Evolutionary conservation across 2,888 invertebrate species (phyloP), one percentile per base, ranked within the genome.

Genomic region (Philhelius pedissequus): DNA sequence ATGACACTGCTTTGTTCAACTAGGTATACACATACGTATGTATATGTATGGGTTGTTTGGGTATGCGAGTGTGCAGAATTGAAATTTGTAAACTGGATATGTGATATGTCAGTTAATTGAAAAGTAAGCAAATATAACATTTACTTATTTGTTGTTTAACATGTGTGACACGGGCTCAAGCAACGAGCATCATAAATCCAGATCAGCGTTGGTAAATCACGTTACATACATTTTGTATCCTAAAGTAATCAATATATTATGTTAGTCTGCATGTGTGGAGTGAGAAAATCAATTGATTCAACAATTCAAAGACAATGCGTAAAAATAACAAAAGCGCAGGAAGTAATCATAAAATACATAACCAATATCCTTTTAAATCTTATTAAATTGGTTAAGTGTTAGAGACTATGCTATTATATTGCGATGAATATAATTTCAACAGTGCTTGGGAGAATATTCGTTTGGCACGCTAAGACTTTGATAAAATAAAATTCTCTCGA

Each of bases 111-210:
- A 22, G 7, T 58, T 58, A 77, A 70, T 27, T 62, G 32, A 43
- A 32, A 58, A 52, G 18, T n/a, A 40, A n/a, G 56, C 50, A 66
- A 73, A 79, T 66, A 66, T 50, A 58, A 73, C n/a, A n/a, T 66
- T 56, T 50, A 66, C 18, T 66, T 66, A 79, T 79, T 79, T 79
- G 64, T 30, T 79, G 66, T 71, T 79, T 79, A 58, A 48, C 54
- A 58, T 64, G 20, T 66, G 22, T 50, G 58, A 66, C 40, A 9
- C 20, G 38, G 66, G 25, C n/a, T n/a, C n/a, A n/a, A n/a, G n/a
- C n/a, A n/a, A n/a, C n/a, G n/a, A n/a, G n/a, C 50, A 30, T 32
- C 58, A 32, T 56, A 50, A 58, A 73, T 78, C 71, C 38, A 32
- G 22, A 45, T 22, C 15, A 38, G 11, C 11, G 27, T 66, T 73